Base-by-base conservation (phyloP, 1,140 invertebrate species). In the Coenobita brevimanus region DNA sequence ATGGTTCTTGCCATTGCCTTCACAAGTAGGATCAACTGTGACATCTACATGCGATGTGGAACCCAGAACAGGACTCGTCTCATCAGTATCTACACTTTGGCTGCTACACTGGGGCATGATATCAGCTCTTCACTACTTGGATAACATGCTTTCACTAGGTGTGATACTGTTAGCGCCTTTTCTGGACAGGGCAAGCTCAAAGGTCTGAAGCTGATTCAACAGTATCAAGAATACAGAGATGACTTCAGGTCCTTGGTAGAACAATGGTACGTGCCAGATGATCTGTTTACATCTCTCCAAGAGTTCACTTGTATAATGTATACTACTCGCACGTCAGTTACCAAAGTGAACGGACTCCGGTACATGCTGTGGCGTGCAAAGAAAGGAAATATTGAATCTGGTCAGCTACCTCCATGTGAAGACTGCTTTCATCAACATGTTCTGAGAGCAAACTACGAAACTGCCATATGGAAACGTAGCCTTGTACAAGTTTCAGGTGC, bases 381-480 rank as follows among this genome's bases (percentile, higher is more conserved):
- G 21, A 83, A 83, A 30, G 60, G 60, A 17, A 2, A 80, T 27
- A 30, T 80, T 0, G 78, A 30, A 30, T 60, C 50, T 57, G 78
- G 78, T 27, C 78, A 80, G 15, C n/a, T 80, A 62, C 78, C 50
- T 30, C 78, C 78, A 62, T 80, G 78, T 80, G 78, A 80, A 80
- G 78, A 60, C 27, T 2, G n/a, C 24, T 30, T 80, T 60, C 50
- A 8, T 30, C 78, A 60, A 33, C 54, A 80, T 30, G 60, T 17
- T 54, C 36, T 30, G 57, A 21, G 78, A 62, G 78, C 78, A 30
- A 80, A 80, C 13, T 60, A 80, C 41, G 46, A 80, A 62, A 27
- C 78, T 10, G 54, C 50, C 21, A 80, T 80, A 30, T 80, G n/a
- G 78, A 33, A 54, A 80, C 24, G 78, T 27, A 30, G 54, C 36